Evolutionary conservation across 2,113 vertebrate genomes (phyloP).

Genomic region (Monarcha castaneiventris): DNA sequence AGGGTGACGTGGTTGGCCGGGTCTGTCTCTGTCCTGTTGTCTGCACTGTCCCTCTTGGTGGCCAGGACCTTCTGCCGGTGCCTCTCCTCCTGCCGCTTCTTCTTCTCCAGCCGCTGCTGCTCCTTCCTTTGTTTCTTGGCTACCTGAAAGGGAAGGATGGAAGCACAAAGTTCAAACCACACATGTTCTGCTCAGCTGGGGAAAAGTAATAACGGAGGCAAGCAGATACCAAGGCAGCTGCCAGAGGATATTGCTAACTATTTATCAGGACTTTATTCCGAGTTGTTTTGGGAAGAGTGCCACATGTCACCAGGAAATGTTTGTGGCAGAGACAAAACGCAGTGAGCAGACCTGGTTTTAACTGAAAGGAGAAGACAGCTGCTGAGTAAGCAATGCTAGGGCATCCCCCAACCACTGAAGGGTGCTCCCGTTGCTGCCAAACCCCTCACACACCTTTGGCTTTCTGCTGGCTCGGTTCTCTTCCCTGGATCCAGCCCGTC

Average conservation of each 20-base stretch:
- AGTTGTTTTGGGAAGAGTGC: not conserved
- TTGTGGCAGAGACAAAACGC: not conserved
- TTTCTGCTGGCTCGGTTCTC: conserved; percentile 45
- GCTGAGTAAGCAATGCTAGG: not conserved
- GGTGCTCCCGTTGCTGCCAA: not conserved
- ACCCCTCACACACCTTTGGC: conserved; percentile 53
- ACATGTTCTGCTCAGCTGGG: fast-evolving
- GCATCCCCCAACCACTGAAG: fast-evolving
- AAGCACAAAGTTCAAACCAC: not conserved
- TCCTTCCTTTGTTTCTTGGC: conserved; percentile 85
- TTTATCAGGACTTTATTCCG: not conserved
- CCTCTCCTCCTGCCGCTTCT: conserved; percentile 88
- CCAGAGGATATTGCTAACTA: not conserved
- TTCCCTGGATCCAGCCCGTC: not conserved
- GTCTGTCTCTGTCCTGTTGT: conserved; percentile 69
- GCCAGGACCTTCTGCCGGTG: conserved; percentile 86
- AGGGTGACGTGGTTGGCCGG: conserved; percentile 74
- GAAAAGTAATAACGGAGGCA: not conserved
- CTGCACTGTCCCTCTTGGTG: conserved; percentile 62
- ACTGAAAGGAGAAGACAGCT: not conserved
- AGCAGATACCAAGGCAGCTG: not conserved
- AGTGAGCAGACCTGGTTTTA: not conserved
- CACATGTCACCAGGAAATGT: not conserved
- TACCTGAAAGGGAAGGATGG: conserved; percentile 62
- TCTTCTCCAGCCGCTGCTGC: conserved; percentile 89